phyloP scores from a whole-genome alignment of 2,888 invertebrate genomes.

The Sinopyrophorus schimmeli region DNA sequence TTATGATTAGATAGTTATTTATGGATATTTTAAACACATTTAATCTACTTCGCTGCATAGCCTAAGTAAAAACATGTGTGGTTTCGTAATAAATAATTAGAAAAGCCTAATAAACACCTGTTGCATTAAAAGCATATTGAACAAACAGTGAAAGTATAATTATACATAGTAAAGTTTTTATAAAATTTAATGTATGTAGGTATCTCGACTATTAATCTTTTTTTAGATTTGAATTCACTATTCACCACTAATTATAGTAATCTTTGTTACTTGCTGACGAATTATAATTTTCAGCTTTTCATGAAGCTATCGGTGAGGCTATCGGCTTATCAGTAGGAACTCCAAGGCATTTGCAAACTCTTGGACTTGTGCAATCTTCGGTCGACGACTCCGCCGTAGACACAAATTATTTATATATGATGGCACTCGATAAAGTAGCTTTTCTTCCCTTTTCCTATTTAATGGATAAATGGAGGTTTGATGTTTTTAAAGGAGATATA shows the following conservation, averaged over 20 bases:
- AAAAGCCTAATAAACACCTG: constrained; percentile 25
- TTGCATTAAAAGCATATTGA: constrained; percentile 22
- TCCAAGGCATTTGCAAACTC: constrained; percentile 79
- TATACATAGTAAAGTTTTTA: constrained; percentile 1
- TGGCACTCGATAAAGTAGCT: constrained; percentile 84
- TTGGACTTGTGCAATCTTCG: constrained; percentile 80
- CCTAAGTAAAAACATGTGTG: constrained; percentile 2
- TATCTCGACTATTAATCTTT: no score
- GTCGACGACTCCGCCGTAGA: constrained; percentile 81
- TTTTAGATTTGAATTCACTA: no score
- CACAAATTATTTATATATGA: constrained; percentile 80
- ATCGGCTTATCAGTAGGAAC: constrained; percentile 84
- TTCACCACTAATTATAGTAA: no score
- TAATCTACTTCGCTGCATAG: no score
- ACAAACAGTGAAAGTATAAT: constrained; percentile 18
- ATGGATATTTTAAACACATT: no score
- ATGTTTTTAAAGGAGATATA: constrained; percentile 75
- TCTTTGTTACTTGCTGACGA: no score
- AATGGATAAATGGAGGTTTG: constrained; percentile 86
- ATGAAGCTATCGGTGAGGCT: constrained; percentile 91
- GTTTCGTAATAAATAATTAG: constrained; percentile 14
- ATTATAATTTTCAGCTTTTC: constrained; percentile 71
- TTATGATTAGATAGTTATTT: no score
- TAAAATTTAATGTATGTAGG: no score
- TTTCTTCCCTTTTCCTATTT: constrained; percentile 83